Conservation (phyloP, 2,113 vertebrate genomes). For the Neolamprologus longior region DNA sequence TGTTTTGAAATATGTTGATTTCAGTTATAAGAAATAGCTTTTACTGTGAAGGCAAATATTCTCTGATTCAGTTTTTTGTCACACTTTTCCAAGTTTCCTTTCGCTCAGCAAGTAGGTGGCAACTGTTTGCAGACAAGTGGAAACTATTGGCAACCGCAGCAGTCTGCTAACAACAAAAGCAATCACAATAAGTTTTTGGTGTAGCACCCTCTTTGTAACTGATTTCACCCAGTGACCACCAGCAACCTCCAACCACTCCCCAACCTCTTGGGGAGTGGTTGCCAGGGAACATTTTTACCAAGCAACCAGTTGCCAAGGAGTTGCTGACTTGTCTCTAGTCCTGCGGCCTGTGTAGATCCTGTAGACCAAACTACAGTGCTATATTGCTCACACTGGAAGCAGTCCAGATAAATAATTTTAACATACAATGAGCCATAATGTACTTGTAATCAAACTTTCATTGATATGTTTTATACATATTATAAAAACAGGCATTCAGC, state of each 20-base stretch:
- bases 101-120: neutral
- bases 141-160: neutral
- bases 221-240: neutral
- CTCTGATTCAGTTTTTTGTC: neutral
- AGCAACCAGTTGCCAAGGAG: neutral
- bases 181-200: neutral
- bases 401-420: neutral
- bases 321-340: neutral
- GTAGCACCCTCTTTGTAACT: neutral
- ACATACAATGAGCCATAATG: neutral
- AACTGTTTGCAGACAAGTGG: neutral
- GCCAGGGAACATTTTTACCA: neutral
- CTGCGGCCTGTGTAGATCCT: neutral
- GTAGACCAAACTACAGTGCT: neutral
- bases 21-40: neutral
- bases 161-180: neutral
- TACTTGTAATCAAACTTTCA: neutral
- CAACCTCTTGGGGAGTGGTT: neutral
- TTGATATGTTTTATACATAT: neutral
- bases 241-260: neutral
- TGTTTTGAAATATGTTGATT: neutral
- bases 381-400: neutral
- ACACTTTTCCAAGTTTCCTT: neutral
- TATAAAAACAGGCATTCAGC: neutral
- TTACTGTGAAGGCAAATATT: neutral